Conservation (phyloP, 2,888 invertebrate species). For the Athripsodes cinereus region DNA sequence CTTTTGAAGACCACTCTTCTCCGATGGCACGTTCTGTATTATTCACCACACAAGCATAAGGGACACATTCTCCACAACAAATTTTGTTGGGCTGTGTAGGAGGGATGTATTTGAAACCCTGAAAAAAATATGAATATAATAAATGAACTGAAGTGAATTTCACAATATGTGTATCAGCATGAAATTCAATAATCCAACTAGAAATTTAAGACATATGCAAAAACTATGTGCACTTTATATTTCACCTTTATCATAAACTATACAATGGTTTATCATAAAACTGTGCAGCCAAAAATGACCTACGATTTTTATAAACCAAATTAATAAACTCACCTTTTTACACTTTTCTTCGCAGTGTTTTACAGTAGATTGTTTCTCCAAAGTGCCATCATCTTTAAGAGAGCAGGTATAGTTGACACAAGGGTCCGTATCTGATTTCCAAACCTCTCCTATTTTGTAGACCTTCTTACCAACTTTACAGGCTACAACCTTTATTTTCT, state of each 20-base stretch:
- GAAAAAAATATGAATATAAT: too few relatives aligned
- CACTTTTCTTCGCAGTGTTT: slow-evolving; percentile 48
- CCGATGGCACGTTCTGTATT: slow-evolving; percentile 44
- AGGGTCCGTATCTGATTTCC: slow-evolving; percentile 49
- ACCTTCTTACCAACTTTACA: slow-evolving; percentile 49
- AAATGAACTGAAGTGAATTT: too few relatives aligned
- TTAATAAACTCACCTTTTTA: slow-evolving; percentile 33
- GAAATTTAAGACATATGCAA: too few relatives aligned
- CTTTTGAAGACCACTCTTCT: slow-evolving; percentile 54
- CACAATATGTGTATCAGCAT: too few relatives aligned
- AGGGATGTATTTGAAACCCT: slow-evolving; percentile 58
- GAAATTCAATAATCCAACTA: too few relatives aligned
- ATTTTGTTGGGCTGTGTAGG: slow-evolving; percentile 38
- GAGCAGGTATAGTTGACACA: slow-evolving; percentile 53
- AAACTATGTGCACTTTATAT: too few relatives aligned
- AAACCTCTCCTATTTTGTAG: slow-evolving; percentile 34
- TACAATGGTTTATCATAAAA: too few relatives aligned
- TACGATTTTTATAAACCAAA: too few relatives aligned
- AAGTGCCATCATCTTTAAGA: slow-evolving; percentile 39
- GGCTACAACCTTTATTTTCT: slow-evolving; percentile 44
- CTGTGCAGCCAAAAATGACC: too few relatives aligned
- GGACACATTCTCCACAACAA: slow-evolving; percentile 63
- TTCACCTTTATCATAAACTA: too few relatives aligned
- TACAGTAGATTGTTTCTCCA: slow-evolving; percentile 48
- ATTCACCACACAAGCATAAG: slow-evolving; percentile 54